These are phyloP conservation scores for Leucophora obtusa DNA, from an alignment of 2,888 invertebrate species.

Conservation along the genomic window DNA sequence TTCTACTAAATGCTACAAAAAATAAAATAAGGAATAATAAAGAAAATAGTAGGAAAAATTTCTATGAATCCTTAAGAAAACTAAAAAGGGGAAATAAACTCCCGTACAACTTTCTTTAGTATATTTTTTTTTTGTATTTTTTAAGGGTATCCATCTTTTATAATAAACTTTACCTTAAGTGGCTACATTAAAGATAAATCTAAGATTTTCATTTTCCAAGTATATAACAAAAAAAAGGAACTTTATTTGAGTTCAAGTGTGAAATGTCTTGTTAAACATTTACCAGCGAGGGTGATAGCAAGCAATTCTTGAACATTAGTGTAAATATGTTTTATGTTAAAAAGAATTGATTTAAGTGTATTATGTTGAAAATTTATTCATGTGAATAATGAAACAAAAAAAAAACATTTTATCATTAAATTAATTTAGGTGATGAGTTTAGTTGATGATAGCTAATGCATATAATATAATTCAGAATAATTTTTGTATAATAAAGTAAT, in stretches of 20 bases:
- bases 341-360: not conserved
- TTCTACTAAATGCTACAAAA: conserved; percentile 7
- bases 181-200: conserved; percentile 65
- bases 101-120: conserved; percentile 7
- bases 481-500: conserved; percentile 61
- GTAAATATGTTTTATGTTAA: conserved; percentile 29
- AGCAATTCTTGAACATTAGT: conserved; percentile 6
- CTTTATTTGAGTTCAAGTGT: conserved; percentile 61
- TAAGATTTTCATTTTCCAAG: conserved; percentile 50
- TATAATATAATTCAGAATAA: not conserved
- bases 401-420: conserved; percentile 55
- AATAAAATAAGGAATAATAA: conserved; percentile 28
- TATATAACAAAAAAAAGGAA: conserved; percentile 32
- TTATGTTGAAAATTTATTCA: not conserved
- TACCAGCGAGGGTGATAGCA: not conserved
- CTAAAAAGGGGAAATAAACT: conserved; percentile 30
- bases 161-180: conserved; percentile 65
- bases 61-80: conserved; percentile 42
- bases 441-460: not conserved
- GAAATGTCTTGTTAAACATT: conserved; percentile 62
- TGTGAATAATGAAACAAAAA: not conserved
- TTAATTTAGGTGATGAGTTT: conserved; percentile 45
- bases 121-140: conserved; percentile 2
- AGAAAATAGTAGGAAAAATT: conserved; percentile 32
- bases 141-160: conserved; percentile 52